Conservation (phyloP, 2,888 invertebrate species). For the Empis stercorea region DNA sequence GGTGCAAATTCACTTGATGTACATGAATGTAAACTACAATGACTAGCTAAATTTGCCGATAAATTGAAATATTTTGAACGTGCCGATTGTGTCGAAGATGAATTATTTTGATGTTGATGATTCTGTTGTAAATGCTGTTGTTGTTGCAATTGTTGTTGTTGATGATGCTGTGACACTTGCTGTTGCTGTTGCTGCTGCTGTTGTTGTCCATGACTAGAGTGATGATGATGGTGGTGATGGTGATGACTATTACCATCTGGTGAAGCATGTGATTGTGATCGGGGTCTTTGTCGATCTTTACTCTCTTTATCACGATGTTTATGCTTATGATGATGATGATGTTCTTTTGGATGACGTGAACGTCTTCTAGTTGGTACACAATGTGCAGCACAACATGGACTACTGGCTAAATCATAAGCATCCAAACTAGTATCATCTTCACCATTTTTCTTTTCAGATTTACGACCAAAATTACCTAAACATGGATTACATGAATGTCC, state of each 20-base stretch:
- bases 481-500: constrained; percentile 59
- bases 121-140: constrained; percentile 26
- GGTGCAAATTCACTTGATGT: constrained; percentile 63
- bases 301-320: constrained; percentile 41
- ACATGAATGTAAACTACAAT: constrained; percentile 71
- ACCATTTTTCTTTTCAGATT: constrained; percentile 37
- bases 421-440: constrained; percentile 64
- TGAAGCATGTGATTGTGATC: constrained; percentile 26
- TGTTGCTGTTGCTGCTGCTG: constrained; percentile 13
- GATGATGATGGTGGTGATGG: constrained; percentile 25
- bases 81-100: constrained; percentile 23
- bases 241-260: constrained; percentile 18
- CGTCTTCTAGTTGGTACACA: constrained; percentile 58
- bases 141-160: constrained; percentile 28
- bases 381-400: constrained; percentile 74
- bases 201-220: constrained; percentile 16
- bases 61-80: constrained; percentile 51
- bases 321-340: constrained; percentile 43
- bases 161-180: constrained; percentile 9
- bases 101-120: constrained; percentile 37
- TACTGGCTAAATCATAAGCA: constrained; percentile 74
- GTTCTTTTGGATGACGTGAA: constrained; percentile 46
- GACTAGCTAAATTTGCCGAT: constrained; percentile 57
- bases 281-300: constrained; percentile 25
- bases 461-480: constrained; percentile 42